Conservation (phyloP, 1,140 invertebrate species). For the Dinoponera quadriceps region DNA sequence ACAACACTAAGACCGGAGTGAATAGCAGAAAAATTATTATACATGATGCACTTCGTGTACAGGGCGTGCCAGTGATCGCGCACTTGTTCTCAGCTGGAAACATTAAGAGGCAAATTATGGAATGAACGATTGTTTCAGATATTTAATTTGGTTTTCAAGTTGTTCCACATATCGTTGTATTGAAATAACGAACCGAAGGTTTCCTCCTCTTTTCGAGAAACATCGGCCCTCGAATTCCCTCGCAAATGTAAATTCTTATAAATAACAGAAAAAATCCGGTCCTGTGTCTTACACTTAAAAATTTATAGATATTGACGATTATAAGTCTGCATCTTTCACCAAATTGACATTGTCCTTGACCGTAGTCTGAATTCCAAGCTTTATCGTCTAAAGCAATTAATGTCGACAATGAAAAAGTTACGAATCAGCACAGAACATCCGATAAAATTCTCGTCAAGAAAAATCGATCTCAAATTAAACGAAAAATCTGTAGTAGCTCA, state of each 20-base stretch:
- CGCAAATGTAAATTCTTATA: background rate
- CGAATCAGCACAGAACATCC: background rate
- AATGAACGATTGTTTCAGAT: slow-evolving; percentile 1
- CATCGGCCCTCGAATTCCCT: background rate
- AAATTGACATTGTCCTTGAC: background rate
- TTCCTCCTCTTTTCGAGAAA: no score
- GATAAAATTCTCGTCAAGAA: background rate
- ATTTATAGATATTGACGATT: background rate
- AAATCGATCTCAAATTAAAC: background rate
- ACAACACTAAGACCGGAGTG: background rate
- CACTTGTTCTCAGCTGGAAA: slow-evolving; percentile 1
- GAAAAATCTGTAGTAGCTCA: background rate
- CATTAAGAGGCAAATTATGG: background rate
- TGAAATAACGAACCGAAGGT: background rate
- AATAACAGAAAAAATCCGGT: background rate
- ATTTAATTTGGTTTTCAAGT: no score
- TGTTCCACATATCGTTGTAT: background rate
- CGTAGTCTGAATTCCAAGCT: background rate
- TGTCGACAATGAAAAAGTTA: background rate
- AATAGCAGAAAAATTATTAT: slow-evolving; percentile 54
- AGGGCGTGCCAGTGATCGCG: background rate
- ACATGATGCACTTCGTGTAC: slow-evolving; percentile 8
- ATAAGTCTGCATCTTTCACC: background rate
- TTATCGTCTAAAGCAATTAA: background rate
- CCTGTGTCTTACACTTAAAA: background rate